Evolutionary conservation across 2,797 vertebrate species (phyloP).

Genomic region (Gymnopithys bicolor): DNA sequence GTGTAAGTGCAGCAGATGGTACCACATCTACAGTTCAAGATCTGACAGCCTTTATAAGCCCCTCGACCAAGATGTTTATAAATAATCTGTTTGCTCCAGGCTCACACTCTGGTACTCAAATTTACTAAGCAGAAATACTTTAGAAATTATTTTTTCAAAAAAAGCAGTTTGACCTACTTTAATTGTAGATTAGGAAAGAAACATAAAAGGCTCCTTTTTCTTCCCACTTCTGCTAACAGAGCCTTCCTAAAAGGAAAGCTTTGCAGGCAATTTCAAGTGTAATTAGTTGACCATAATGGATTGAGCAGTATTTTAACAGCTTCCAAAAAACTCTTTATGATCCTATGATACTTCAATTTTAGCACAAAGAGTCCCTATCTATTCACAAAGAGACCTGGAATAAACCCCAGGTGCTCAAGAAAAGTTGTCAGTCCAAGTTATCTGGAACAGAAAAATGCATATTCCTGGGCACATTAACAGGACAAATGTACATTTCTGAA

Average conservation of each 20-base stretch:
- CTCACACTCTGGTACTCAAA: not conserved
- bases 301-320: not conserved
- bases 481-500: not conserved
- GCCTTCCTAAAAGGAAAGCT: constrained; percentile 3
- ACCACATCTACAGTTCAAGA: not conserved
- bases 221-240: not conserved
- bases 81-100: not conserved
- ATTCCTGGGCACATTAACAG: not conserved
- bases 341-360: not conserved
- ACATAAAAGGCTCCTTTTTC: not conserved
- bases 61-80: not conserved
- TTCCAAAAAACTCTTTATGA: not conserved
- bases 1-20: not conserved
- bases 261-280: not conserved
- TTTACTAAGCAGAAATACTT: not conserved
- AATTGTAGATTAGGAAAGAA: constrained; percentile 1
- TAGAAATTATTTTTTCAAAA: not conserved
- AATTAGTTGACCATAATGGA: constrained; percentile 28
- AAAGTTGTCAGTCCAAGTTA: not conserved
- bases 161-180: constrained; percentile 36
- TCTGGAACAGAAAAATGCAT: not conserved
- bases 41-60: not conserved
- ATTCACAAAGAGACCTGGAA: not conserved
- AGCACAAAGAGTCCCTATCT: not conserved
- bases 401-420: not conserved